Evolutionary conservation across 2,113 vertebrate genomes (phyloP), one percentile per base, ranked within the genome.

Genomic region (Ptyas mucosa): DNA sequence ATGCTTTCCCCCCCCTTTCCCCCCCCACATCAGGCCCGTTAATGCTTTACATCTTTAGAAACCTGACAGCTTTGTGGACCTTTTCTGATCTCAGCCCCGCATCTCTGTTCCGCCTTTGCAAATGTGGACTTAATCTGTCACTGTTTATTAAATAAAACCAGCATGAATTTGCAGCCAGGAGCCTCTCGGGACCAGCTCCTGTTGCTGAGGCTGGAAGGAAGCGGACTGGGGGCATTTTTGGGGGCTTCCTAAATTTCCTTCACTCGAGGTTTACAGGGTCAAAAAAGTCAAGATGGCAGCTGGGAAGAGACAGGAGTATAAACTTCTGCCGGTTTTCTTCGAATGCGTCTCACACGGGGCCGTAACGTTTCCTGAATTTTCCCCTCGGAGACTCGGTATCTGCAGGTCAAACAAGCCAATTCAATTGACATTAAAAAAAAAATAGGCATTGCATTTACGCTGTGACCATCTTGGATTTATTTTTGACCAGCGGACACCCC

Each of bases 21-120:
- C 8, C 8, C 24, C 93, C 94, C 58, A 69, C 21, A 94, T 43
- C 89, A 88, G 64, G 58, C 20, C 94, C 94, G 94, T 96, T 97
- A 97, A 97, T 95, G 91, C 95, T 96, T 96, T 95, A 95, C 96
- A 97, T 95, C 95, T 96, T 97, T 96, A 88, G 93, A 95, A 93
- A 88, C n/a, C 8, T 91, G 91, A 94, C 93, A 94, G 88, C 81
- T 57, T 18, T 12, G 54, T 24, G 57, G 88, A n/a, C 5, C 8
- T 34, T 55, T 90, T 90, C 69, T 90, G 88, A 90, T 90, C 92
- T 90, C 3, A 8, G 39, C 2, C 23, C 57, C 15, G 29, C 75
- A 39, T 86, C 91, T 39, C 54, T 90, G 11, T 61, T 52, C 88
- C 12, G 75, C 26, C 61, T 52, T 81, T 64, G 58, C 89, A 86